Base-by-base conservation (phyloP, 2,113 vertebrate species). In the Petromus typicus region DNA sequence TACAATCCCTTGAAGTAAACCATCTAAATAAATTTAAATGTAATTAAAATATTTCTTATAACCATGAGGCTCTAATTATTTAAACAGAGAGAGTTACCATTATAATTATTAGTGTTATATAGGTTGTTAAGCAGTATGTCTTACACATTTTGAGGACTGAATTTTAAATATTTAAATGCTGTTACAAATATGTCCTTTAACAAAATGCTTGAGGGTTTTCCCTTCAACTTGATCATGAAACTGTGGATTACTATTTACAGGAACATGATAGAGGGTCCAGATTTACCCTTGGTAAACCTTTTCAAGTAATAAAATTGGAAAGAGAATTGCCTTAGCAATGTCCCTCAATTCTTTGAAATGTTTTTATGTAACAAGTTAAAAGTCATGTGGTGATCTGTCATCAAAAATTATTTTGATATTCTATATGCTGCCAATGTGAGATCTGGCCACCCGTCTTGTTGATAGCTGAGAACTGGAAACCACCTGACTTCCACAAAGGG, bases 11-110 rank as follows among this genome's bases (percentile, higher is more conserved):
- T 95, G 34, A 69, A 93, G 6, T 93, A 95, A 89, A 76, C 40
- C 40, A 87, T 93, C 80, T 16, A 93, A 91, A 87, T 94, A 93
- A 82, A 95, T 94, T 95, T 89, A 92, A 95, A 71, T 93, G 22
- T 64, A 93, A 89, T 95, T 89, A 95, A 94, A 95, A 66, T 94
- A 84, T 95, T 91, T 93, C 30, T 59, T 96, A 17, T 61, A 95
- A 81, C 43, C 23, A 73, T 4, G 22, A 90, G 56, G 16, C 25
- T 88, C 6, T 90, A 83, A 97, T 95, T 87, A 90, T 93, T 89
- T 89, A 91, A 84, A 92, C 90, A 79, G 48, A 76, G n/a, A 93
- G 37, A 75, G n/a, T 94, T 94, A 75, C 71, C 61, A 91, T 96
- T 93, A 51, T 88, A 93, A 51, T 94, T 95, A 37, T 76, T 93